phyloP scores from a whole-genome alignment of 35 echinoderm and acorn worm genomes.

The Chiridota heheva region DNA sequence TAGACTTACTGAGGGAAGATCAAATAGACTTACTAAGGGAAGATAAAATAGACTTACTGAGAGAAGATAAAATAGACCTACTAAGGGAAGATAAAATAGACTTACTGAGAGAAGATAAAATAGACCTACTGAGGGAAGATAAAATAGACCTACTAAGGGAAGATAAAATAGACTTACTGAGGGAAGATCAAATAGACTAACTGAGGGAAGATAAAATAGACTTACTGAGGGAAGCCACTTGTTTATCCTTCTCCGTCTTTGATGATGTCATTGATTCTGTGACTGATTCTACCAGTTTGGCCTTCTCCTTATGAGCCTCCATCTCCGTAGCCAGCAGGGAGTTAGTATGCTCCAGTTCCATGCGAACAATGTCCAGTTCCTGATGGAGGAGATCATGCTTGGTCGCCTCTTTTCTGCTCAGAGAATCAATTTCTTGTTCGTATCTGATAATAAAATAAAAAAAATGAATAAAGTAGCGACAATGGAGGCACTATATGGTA shows the following conservation, averaged over 20 bases:
- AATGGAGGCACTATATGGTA: neutral
- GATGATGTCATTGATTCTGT: neutral
- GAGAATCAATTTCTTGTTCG: slow-evolving; percentile 30
- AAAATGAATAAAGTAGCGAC: neutral
- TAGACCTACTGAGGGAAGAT: too few relatives aligned
- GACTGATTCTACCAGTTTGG: slow-evolving; percentile 24
- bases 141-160: too few relatives aligned
- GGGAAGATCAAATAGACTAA: too few relatives aligned
- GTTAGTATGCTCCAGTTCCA: slow-evolving; percentile 46
- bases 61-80: too few relatives aligned
- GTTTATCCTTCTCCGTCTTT: slow-evolving; percentile 15
- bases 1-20: too few relatives aligned
- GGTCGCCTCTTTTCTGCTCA: slow-evolving; percentile 7
- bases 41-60: too few relatives aligned
- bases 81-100: too few relatives aligned
- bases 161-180: too few relatives aligned
- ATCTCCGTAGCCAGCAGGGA: slow-evolving; percentile 3
- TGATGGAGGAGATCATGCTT: slow-evolving; percentile 21
- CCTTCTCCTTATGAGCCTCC: slow-evolving; percentile 17
- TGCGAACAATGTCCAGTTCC: slow-evolving; percentile 26
- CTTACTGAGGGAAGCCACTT: slow-evolving; percentile 19
- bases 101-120: too few relatives aligned
- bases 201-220: too few relatives aligned
- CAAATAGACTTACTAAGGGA: too few relatives aligned
- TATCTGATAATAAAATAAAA: slow-evolving; percentile 35